Evolutionary conservation across 2,888 invertebrate species (phyloP).

Genomic region (Melikaiella ostensackeni): DNA sequence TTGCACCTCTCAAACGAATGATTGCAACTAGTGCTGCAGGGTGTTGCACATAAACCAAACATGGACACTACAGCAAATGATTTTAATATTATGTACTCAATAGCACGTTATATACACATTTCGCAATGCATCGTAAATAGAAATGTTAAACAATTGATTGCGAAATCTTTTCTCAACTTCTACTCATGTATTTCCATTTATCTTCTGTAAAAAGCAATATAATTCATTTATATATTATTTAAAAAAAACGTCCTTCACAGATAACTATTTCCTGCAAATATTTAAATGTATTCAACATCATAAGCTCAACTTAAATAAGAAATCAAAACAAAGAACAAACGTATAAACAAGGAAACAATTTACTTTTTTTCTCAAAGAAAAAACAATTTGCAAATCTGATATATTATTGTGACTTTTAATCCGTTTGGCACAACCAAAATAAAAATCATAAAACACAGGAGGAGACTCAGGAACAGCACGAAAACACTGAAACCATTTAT

Average conservation of each 20-base stretch:
- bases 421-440: neutral
- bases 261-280: neutral
- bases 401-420: neutral
- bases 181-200: neutral
- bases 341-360: neutral
- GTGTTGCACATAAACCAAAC: neutral
- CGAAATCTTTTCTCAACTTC: neutral
- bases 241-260: neutral
- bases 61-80: neutral
- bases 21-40: no score
- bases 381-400: neutral
- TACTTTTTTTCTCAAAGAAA: neutral
- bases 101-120: constrained; percentile 1
- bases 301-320: neutral
- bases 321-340: constrained; percentile 2
- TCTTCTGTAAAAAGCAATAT: neutral
- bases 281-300: neutral
- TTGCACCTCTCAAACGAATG: neutral
- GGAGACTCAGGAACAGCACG: neutral
- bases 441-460: neutral
- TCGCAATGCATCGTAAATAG: neutral
- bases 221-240: neutral
- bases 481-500: neutral
- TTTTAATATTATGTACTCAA: constrained; percentile 3
- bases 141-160: constrained; percentile 14